Base-by-base conservation (phyloP, 2,797 vertebrate genomes). In the Sebastolobus alascanus region DNA sequence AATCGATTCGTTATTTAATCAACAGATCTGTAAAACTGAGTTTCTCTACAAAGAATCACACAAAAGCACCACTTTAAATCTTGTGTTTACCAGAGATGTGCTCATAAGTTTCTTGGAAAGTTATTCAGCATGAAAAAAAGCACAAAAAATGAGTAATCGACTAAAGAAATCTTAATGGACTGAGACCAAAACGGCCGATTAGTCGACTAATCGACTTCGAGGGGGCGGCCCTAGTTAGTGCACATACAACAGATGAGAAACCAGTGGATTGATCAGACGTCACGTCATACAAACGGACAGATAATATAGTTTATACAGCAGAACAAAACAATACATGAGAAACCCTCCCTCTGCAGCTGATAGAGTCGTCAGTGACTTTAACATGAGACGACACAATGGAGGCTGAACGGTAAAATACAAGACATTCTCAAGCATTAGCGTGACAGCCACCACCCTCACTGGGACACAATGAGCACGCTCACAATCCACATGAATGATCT, bases 381-480 rank as follows among this genome's bases (percentile, higher is more conserved):
- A 65, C 52, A 16, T 9, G 35, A 73, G 55, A 70, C 71, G 52
- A 73, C n/a, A 75, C 66, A 75, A 77, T 22, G 33, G 72, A 77
- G 64, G 63, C 3, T 55, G 75, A 66, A 66, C 6, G n/a, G 63
- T 61, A 75, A 84, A 87, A 89, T 33, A 83, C 61, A 63, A 80
- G 77, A 68, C 84, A 74, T 85, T 87, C 86, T 85, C 73, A 63
- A 66, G 78, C 71, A 70, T 84, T 61, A 86, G 69, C 75, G 84
- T 75, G 80, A 83, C 77, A 83, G 88, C 60, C 90, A 74, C 89
- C 90, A 67, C 72, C 74, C 85, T 90, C 80, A 64, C 37, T 16
- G 11, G 75, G 82, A 87, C 87, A 90, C 86, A 90, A 78, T 82
- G 83, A 83, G 29, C 85, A 81, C 2, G 31, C 59, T 46, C 84